Evolutionary conservation across 2,113 vertebrate species (phyloP).

Genomic region (Bambusicola thoracicus): DNA sequence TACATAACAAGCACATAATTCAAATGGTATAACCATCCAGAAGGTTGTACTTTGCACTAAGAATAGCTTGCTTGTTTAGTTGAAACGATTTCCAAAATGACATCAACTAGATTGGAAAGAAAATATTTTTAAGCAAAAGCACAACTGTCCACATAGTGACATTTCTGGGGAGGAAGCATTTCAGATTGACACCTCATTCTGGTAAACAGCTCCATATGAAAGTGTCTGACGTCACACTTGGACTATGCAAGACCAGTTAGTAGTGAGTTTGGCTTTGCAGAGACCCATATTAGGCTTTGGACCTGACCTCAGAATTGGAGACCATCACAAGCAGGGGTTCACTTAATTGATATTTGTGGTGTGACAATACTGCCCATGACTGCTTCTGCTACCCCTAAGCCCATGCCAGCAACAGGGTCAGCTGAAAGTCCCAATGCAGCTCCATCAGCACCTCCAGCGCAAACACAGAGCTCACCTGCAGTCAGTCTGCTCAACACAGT

Average conservation of each 20-base stretch:
- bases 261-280: background rate
- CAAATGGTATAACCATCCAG: background rate
- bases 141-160: background rate
- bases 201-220: constrained; percentile 46
- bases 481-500: fast-evolving
- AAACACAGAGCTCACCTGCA: fast-evolving
- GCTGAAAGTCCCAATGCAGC: fast-evolving
- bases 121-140: background rate
- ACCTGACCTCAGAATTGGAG: background rate
- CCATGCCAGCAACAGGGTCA: background rate
- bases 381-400: fast-evolving
- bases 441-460: background rate
- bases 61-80: background rate
- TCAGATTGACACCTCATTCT: constrained; percentile 25
- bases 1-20: background rate
- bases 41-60: background rate
- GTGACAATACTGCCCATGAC: fast-evolving
- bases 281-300: background rate
- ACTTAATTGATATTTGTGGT: fast-evolving
- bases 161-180: background rate
- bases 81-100: background rate
- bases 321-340: background rate
- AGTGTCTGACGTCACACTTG: background rate
- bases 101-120: background rate
- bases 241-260: background rate